Percentiles rank a stretch among this genome's conserved stretches.
Conservation (phyloP, 1,140 invertebrate species). For the Lasaia peninsularis region DNA sequence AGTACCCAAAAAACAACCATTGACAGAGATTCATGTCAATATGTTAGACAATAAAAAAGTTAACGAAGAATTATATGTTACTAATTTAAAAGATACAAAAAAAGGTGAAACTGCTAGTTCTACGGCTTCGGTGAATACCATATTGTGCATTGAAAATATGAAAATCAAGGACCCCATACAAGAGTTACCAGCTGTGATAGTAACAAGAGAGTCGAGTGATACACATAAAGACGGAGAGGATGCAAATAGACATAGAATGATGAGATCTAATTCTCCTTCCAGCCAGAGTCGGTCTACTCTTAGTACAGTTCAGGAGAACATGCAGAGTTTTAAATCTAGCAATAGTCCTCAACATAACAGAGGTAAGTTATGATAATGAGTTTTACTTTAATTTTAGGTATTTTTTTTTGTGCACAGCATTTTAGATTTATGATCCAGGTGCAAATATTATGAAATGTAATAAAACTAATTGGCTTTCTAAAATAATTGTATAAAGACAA, state of each 20-base stretch:
- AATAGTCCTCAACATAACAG: conserved; percentile 47
- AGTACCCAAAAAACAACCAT: conserved; percentile 43
- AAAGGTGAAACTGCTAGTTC: conserved; percentile 45
- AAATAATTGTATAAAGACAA: too few relatives aligned
- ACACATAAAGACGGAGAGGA: conserved; percentile 15
- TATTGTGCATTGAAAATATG: conserved; percentile 48
- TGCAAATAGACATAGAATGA: conserved; percentile 24
- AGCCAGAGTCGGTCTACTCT: conserved; percentile 55
- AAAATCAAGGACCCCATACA: conserved; percentile 35
- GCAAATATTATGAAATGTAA: too few relatives aligned
- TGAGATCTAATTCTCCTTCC: conserved; percentile 53
- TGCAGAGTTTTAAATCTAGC: conserved; percentile 48
- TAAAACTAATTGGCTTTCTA: too few relatives aligned
- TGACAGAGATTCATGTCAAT: conserved; percentile 53
- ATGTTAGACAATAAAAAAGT: conserved; percentile 34
- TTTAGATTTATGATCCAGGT: not conserved
- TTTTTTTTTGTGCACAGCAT: not conserved
- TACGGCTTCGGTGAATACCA: conserved; percentile 45
- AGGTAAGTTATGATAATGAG: conserved; percentile 25
- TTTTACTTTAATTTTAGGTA: conserved; percentile 30
- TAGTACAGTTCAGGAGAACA: conserved; percentile 58
- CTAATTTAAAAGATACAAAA: conserved; percentile 44
- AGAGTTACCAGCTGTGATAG: conserved; percentile 38
- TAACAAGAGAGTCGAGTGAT: conserved; percentile 34
- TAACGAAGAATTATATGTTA: conserved; percentile 37